Percentiles rank a stretch among this genome's conserved stretches.
These are phyloP conservation scores for Horisme vitalbata DNA, from an alignment of 2,888 invertebrate species.

Conservation along the genomic window DNA sequence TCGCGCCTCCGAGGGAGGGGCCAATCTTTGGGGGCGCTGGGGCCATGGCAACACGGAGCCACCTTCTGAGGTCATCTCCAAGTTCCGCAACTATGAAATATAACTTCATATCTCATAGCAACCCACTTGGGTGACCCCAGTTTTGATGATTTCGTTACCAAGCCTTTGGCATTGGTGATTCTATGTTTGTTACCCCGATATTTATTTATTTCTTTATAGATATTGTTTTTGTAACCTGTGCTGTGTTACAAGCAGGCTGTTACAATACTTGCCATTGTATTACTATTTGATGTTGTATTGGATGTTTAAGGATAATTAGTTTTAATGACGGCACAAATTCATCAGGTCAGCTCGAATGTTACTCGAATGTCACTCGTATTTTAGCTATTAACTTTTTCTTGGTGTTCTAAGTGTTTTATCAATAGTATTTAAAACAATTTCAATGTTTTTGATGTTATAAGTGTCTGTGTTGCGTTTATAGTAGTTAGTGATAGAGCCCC, in stretches of 20 bases:
- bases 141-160: slow-evolving; percentile 27
- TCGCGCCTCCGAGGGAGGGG: slow-evolving; percentile 93
- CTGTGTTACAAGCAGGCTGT: slow-evolving; percentile 54
- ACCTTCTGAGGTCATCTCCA: slow-evolving; percentile 91
- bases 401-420: slow-evolving; percentile 19
- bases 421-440: slow-evolving; percentile 46
- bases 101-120: slow-evolving; percentile 72
- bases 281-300: slow-evolving; percentile 41
- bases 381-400: slow-evolving; percentile 23
- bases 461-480: slow-evolving; percentile 59
- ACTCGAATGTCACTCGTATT: slow-evolving; percentile 75
- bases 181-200: slow-evolving; percentile 23
- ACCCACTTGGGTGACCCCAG: background rate
- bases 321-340: slow-evolving; percentile 71
- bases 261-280: slow-evolving; percentile 53
- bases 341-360: slow-evolving; percentile 80
- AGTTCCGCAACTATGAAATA: slow-evolving; percentile 96
- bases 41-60: slow-evolving; percentile 88
- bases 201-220: background rate
- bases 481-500: slow-evolving; percentile 57
- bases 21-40: slow-evolving; percentile 86
- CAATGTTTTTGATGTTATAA: slow-evolving; percentile 61
- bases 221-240: slow-evolving; percentile 49
- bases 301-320: slow-evolving; percentile 50
- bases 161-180: too few species aligned